Percentiles rank a stretch among this genome's conserved stretches.
phyloP scores from a whole-genome alignment of 2,888 invertebrate genomes.

The Aspidiotus destructor region DNA sequence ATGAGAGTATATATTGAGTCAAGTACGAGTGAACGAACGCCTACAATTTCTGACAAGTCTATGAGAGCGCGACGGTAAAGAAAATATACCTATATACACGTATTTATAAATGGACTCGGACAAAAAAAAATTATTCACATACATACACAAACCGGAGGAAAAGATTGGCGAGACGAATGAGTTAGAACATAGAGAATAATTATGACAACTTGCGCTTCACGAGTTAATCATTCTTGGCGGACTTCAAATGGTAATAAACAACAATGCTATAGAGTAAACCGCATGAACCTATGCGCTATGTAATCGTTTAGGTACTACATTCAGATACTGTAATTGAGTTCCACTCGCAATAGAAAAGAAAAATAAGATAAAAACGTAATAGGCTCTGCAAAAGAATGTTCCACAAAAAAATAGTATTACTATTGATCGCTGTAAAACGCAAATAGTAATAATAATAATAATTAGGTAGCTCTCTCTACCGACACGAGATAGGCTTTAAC shows the following conservation, averaged over 20 bases:
- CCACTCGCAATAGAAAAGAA: not conserved
- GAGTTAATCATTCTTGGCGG: not conserved
- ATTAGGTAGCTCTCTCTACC: no score
- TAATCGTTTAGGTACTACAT: conserved; percentile 1
- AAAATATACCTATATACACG: not conserved
- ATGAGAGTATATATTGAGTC: not conserved
- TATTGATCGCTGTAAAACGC: no score
- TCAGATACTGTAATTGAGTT: not conserved
- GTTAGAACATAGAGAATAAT: no score
- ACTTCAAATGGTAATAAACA: not conserved
- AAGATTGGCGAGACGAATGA: no score
- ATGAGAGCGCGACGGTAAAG: not conserved
- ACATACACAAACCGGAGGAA: no score
- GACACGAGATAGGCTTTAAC: no score
- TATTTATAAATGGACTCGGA: no score
- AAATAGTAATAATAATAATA: no score
- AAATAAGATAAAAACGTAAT: not conserved
- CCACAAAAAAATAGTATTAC: no score
- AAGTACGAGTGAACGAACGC: conserved; percentile 4
- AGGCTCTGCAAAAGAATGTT: no score
- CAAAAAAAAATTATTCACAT: no score
- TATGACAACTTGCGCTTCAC: not conserved
- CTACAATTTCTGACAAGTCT: conserved; percentile 2
- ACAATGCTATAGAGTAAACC: not conserved
- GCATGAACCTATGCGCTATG: not conserved